These are phyloP conservation scores for Scortum barcoo DNA, from an alignment of 2,113 vertebrate genomes.

Conservation along the genomic window DNA sequence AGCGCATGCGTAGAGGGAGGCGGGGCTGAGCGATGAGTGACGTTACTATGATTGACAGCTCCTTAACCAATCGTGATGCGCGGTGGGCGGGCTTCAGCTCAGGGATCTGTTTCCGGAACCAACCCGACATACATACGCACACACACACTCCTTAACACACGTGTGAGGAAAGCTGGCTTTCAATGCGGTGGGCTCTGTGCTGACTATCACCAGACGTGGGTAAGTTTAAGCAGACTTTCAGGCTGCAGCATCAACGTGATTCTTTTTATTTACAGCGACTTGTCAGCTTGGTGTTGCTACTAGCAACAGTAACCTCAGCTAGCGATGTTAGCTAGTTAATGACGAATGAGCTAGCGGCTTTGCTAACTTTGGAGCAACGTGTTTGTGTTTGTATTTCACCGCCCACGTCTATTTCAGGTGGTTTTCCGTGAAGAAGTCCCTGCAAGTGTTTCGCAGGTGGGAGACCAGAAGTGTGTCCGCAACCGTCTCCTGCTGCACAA, in stretches of 20 bases:
- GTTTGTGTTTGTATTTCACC: constrained; percentile 16
- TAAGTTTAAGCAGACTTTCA: neutral
- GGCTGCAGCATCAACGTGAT: fast-evolving
- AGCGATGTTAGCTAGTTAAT: constrained; percentile 1
- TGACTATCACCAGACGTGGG: constrained; percentile 25
- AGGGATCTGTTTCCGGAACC: constrained; percentile 67
- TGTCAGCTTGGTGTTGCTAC: neutral
- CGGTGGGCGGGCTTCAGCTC: constrained; percentile 33
- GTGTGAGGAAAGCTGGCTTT: constrained; percentile 36
- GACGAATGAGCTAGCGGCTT: constrained; percentile 24
- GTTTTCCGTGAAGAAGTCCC: neutral
- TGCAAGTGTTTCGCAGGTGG: constrained; percentile 6
- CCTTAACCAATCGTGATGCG: constrained; percentile 14
- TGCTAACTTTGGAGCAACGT: constrained; percentile 25
- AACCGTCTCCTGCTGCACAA: neutral
- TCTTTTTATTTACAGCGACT: neutral
- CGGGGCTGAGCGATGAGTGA: too few species aligned
- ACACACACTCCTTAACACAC: constrained; percentile 43
- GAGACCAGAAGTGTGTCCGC: constrained; percentile 1
- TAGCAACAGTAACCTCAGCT: neutral
- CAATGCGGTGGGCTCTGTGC: neutral
- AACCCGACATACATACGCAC: neutral
- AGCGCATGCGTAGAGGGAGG: too few species aligned
- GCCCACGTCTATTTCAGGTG: neutral
- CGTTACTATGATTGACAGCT: constrained; percentile 25